Evolutionary conservation across 2,888 invertebrate genomes (phyloP), one percentile per base, ranked within the genome.

Genomic region (Hirtodrosophila confusa): DNA sequence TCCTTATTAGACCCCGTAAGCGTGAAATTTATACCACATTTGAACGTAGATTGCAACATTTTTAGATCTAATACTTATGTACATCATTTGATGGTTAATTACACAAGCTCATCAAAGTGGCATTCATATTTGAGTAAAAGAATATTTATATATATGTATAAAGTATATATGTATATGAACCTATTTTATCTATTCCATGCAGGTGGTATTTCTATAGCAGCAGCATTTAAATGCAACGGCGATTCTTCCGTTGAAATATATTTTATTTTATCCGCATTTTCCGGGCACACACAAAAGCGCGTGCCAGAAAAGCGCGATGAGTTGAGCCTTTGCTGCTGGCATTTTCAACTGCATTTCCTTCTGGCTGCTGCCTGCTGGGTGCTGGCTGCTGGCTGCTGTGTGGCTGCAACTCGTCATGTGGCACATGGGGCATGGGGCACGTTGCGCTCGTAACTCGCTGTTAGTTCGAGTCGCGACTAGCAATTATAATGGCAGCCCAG

Each of bases 401-500:
- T n/a, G 51, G 51, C 43, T 50, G 36, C 24, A 12, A 43, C 23
- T 53, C 41, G 39, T 37, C 41, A n/a, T 39, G 50, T 8, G 11
- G 31, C 31, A 31, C 17, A 17, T 17, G 17, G 27, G 27, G 27
- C 31, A 31, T 31, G 31, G 36, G 12, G 40, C 75, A 71, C 56
- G 71, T 67, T 44, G 56, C 56, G 56, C 39, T 75, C 67, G 66
- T 60, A 63, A 67, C 73, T 80, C 48, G 63, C 72, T 64, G 67
- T 74, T 69, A 62, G 85, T 70, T 44, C 78, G 61, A 66, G 70
- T 57, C 55, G 51, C 57, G 68, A 57, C 67, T 58, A 17, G 72
- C 77, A 86, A 75, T 86, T 80, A 86, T 77, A 83, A 77, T 74
- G 76, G 79, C 79, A 66, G 71, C 57, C 58, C 65, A 51, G 54